A percentile compares a stretch with the other conserved stretches of the same genome.
Evolutionary conservation across 2,113 vertebrate genomes (phyloP).

Genomic region (Nothobranchius kuhntae): DNA sequence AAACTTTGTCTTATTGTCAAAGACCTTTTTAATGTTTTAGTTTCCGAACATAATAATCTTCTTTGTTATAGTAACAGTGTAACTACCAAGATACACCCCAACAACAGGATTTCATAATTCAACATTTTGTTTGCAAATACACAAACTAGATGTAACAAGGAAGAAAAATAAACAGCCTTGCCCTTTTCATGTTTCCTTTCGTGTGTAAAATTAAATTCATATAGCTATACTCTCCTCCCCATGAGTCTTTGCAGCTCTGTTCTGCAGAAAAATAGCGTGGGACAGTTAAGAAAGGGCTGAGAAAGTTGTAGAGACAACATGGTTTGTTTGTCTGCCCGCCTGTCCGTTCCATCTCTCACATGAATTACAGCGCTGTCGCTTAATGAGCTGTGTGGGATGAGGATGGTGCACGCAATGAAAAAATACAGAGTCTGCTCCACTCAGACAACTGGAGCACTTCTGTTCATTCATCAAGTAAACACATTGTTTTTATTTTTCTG

Average conservation of each 20-base stretch:
- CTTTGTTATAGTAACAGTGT: no score
- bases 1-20: no score
- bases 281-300: slow-evolving; percentile 10
- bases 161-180: no score
- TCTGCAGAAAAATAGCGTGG: not conserved
- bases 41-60: no score
- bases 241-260: slow-evolving; percentile 1
- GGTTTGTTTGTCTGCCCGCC: slow-evolving; percentile 33
- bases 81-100: no score
- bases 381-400: slow-evolving; percentile 72
- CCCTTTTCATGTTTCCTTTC: not conserved
- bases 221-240: not conserved
- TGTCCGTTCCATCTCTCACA: slow-evolving; percentile 54
- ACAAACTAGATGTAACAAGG: no score
- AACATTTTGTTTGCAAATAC: no score
- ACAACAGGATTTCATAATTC: no score
- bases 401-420: slow-evolving; percentile 43
- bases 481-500: slow-evolving; percentile 67
- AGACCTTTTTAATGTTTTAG: no score
- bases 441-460: slow-evolving; percentile 69
- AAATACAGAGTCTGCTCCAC: slow-evolving; percentile 56
- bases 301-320: slow-evolving; percentile 20
- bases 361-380: slow-evolving; percentile 59
- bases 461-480: slow-evolving; percentile 70
- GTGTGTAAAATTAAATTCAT: slow-evolving; percentile 1